These are phyloP conservation scores for Sepioteuthis lessoniana DNA, from an alignment of 2,888 invertebrate species.

Conservation along the genomic window DNA sequence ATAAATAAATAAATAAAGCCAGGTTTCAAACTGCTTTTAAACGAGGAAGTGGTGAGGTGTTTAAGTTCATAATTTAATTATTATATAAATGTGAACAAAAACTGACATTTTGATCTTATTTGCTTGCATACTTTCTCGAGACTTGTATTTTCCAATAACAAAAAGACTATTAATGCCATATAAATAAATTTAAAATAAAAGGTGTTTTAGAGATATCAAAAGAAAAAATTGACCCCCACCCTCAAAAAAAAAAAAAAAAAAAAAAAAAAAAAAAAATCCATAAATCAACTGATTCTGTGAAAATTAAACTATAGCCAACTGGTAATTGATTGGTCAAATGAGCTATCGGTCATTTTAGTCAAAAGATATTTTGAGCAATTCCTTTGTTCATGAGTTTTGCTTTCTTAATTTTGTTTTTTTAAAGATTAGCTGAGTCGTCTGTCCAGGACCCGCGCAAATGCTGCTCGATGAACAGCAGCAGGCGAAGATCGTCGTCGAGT, in stretches of 20 bases:
- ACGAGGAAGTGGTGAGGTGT: neutral
- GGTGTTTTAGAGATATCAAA: neutral
- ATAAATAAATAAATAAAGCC: neutral
- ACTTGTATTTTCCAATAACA: neutral
- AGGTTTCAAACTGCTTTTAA: neutral
- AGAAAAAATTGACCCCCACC: neutral
- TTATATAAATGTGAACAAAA: neutral
- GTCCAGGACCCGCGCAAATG: neutral
- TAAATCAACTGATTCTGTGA: neutral
- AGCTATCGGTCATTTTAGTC: neutral
- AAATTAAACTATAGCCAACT: neutral
- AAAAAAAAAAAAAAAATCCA: neutral
- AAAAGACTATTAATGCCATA: neutral
- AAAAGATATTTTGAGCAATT: neutral
- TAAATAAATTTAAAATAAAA: neutral
- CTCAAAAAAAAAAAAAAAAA: neutral
- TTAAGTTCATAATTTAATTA: neutral
- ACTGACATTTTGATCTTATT: neutral
- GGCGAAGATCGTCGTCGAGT: slow-evolving; percentile 40
- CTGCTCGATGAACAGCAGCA: slow-evolving; percentile 41
- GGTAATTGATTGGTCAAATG: neutral
- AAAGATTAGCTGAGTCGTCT: slow-evolving; percentile 40
- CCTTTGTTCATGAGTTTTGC: neutral
- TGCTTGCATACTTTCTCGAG: neutral
- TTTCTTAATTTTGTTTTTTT: too few relatives aligned